phyloP scores from a whole-genome alignment of 2,888 invertebrate genomes.

The Xanthia icteritia region DNA sequence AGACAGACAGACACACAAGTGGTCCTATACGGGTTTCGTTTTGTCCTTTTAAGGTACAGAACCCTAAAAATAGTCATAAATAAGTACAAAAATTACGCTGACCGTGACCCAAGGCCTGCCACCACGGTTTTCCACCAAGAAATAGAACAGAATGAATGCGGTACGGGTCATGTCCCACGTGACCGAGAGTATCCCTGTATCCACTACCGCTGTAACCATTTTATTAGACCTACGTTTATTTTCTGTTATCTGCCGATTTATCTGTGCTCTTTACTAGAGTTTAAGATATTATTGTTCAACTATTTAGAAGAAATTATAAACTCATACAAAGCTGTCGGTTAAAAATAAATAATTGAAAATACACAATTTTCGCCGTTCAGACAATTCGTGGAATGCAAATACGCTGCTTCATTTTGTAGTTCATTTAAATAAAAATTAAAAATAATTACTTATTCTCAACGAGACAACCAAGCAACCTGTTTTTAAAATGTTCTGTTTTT shows the following conservation, averaged over 20 bases:
- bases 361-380: background rate
- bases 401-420: background rate
- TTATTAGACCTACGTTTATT: background rate
- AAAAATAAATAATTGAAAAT: background rate
- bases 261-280: background rate
- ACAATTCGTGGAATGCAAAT: conserved; percentile 15
- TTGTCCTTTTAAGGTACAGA: too few species aligned
- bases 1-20: too few species aligned
- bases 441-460: conserved; percentile 12
- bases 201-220: background rate
- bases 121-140: background rate
- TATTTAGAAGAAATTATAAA: background rate
- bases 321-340: background rate
- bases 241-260: background rate
- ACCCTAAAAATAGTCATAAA: background rate
- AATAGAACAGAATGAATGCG: conserved; percentile 6
- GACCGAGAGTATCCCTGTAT: background rate
- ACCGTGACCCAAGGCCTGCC: background rate
- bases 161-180: conserved; percentile 13
- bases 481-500: conserved; percentile 2
- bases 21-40: too few species aligned
- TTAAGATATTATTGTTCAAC: background rate
- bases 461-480: background rate
- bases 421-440: conserved; percentile 8
- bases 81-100: background rate